phyloP scores from a whole-genome alignment of 2,888 invertebrate species.

The Sepiola atlantica region DNA sequence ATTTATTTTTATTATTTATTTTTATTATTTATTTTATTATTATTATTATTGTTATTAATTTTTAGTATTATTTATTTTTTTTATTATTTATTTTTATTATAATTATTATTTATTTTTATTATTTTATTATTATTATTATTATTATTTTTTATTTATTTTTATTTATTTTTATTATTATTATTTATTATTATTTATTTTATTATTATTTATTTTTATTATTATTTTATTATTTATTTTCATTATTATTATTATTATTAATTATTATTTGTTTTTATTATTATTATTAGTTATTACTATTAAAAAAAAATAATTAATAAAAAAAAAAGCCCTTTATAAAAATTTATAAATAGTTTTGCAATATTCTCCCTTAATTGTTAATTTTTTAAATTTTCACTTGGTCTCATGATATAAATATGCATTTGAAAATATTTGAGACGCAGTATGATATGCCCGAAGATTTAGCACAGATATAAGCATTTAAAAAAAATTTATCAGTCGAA shows the following conservation, averaged over 20 bases:
- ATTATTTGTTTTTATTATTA: too few species aligned
- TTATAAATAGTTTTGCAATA: too few species aligned
- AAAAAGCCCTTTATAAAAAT: too few species aligned
- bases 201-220: background rate
- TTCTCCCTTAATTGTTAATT: background rate
- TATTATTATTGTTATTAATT: background rate
- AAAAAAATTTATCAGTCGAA: too few species aligned
- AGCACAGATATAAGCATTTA: background rate
- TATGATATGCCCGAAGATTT: background rate
- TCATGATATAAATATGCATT: background rate
- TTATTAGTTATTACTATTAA: too few species aligned
- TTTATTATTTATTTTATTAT: background rate
- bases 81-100: background rate
- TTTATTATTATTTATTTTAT: background rate
- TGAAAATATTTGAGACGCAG: background rate
- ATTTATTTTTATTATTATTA: background rate
- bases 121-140: background rate
- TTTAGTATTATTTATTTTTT: too few species aligned
- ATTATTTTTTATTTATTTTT: too few species aligned
- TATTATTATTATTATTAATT: background rate
- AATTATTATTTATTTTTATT: too few species aligned
- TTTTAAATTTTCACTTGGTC: background rate
- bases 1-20: too few species aligned
- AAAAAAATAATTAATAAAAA: too few species aligned
- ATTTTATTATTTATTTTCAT: too few species aligned